These are phyloP conservation scores for Scyliorhinus canicula DNA, from an alignment of 2,797 vertebrate genomes.

Conservation along the genomic window DNA sequence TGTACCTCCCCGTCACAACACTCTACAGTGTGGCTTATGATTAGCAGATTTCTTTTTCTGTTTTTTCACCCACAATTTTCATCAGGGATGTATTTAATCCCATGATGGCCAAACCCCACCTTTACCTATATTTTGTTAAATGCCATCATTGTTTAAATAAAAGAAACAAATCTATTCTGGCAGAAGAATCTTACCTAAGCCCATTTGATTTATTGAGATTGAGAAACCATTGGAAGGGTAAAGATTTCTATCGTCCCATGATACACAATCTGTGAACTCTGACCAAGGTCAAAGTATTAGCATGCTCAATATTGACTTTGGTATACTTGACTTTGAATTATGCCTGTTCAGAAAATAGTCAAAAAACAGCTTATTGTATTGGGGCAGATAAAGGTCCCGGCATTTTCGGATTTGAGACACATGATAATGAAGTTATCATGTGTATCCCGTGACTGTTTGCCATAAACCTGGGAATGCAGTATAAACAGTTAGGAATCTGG, in stretches of 20 bases:
- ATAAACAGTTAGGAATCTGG: slow-evolving; percentile 4
- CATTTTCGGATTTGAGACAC: background rate
- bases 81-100: background rate
- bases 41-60: background rate
- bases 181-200: background rate
- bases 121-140: background rate
- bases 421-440: background rate
- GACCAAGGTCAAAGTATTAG: slow-evolving; percentile 12
- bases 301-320: slow-evolving; percentile 28
- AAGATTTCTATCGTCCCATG: background rate
- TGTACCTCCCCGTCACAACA: background rate
- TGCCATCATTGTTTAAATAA: background rate
- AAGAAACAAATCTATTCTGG: background rate
- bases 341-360: background rate
- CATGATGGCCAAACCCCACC: background rate
- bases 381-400: background rate
- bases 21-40: background rate
- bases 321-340: background rate
- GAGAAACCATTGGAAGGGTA: background rate
- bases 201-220: background rate
- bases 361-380: slow-evolving; percentile 1
- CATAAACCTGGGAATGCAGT: slow-evolving; percentile 27
- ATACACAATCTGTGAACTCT: slow-evolving; percentile 6
- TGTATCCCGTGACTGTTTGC: slow-evolving; percentile 7
- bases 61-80: background rate